Percentiles rank a stretch among this genome's conserved stretches.
Conservation (phyloP, 2,113 vertebrate genomes). For the Hippocampus barbouri region DNA sequence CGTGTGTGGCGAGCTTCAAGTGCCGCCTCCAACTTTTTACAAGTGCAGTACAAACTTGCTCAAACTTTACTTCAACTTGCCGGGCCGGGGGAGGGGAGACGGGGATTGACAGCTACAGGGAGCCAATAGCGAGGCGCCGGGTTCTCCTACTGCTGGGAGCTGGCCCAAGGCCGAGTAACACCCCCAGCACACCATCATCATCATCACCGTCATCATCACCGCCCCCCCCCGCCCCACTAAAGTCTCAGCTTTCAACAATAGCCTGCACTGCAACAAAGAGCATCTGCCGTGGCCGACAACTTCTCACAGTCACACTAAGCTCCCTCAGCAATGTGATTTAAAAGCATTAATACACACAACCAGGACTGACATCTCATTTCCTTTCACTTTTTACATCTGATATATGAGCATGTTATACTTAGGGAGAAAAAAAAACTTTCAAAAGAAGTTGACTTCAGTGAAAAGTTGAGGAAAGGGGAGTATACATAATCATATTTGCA, state of each 20-base stretch:
- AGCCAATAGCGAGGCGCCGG: constrained; percentile 75
- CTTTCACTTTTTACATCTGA: not conserved
- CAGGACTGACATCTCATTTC: not conserved
- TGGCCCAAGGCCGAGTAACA: constrained; percentile 38
- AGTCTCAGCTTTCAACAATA: constrained; percentile 67
- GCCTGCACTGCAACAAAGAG: constrained; percentile 70
- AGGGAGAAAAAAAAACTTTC: not conserved
- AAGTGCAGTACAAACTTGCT: constrained; percentile 76
- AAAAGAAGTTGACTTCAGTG: not conserved
- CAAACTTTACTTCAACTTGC: constrained; percentile 81
- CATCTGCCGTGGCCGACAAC: constrained; percentile 59
- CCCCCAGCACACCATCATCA: not conserved
- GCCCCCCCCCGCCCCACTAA: not conserved
- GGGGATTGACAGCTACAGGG: constrained; percentile 28
- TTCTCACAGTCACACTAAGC: constrained; percentile 48
- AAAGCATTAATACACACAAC: not conserved
- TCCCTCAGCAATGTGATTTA: constrained; percentile 33
- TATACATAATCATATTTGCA: too few species aligned
- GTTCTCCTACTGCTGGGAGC: constrained; percentile 57
- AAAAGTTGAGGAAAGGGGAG: not conserved
- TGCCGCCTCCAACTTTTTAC: constrained; percentile 62
- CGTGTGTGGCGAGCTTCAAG: constrained; percentile 35
- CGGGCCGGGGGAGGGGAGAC: constrained; percentile 32
- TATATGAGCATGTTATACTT: not conserved
- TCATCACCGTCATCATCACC: not conserved